Evolutionary conservation across 2,888 invertebrate species (phyloP), one percentile per base, ranked within the genome.

Genomic region (Lithodes maja): DNA sequence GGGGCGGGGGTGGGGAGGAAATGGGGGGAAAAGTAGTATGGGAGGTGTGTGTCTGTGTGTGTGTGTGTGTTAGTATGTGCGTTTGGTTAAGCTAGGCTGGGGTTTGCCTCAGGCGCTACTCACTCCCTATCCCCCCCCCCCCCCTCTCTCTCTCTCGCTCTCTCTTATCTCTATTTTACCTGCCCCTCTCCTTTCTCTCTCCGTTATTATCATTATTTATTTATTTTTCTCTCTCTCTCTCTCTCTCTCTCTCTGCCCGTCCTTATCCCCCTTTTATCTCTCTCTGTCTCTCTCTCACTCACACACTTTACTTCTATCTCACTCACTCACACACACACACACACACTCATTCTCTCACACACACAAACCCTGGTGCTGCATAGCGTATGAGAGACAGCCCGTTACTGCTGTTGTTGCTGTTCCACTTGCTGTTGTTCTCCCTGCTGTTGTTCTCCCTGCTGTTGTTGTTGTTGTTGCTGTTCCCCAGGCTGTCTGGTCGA

Each of bases 321-420:
- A 77, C 77, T 33, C 49, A n/a, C 77, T 33, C 77, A 77, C 77
- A n/a, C 77, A 77, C 33, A 77, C 17, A 77, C 77, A n/a, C 77
- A 77, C 77, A 77, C 77, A 77, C 77, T 15, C 74, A 74, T n/a
- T 15, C 74, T 15, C 74, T 15, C 74, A 1, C 74, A 74, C 74
- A 74, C 74, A n/a, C 12, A 74, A 15, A 7, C 17, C 3, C 74
- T 3, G 5, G 3, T 15, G n/a, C 74, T 33, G n/a, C 3, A 33
- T 33, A 74, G 74, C 74, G 17, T 5, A n/a, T 61, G 68, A 68
- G 68, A 68, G 68, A 68, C 68, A 12, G 68, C 68, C 68, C 33
- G 33, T 33, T 33, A 33, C 33, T 61, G 61, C 12, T 61, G 61
- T 61, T 61, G 61, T 61, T 61, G 61, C 61, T 61, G 61, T 7